Evolutionary conservation across 2,888 invertebrate genomes (phyloP).

Genomic region (Dendrolimus pini): DNA sequence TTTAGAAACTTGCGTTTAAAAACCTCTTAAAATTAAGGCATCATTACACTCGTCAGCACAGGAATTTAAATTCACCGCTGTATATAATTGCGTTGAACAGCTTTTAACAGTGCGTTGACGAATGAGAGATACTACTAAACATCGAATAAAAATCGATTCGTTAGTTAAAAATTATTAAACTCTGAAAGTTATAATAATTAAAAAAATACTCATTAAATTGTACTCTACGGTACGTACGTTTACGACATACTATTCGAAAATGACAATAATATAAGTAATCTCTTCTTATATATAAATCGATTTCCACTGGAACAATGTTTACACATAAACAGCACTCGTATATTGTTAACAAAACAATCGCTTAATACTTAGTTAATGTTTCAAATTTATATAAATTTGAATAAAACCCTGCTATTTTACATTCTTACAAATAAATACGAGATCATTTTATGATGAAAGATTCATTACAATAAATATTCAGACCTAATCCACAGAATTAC

Average conservation of each 20-base stretch:
- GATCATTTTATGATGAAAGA: conserved; percentile 21
- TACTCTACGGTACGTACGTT: not conserved
- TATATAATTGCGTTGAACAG: too few relatives aligned
- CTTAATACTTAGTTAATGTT: conserved; percentile 11
- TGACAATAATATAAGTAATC: not conserved
- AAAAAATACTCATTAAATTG: conserved; percentile 7
- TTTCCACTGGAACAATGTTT: conserved; percentile 4
- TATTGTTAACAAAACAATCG: conserved; percentile 17
- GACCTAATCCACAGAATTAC: too few relatives aligned
- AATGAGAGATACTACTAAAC: not conserved
- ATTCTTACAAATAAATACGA: conserved; percentile 27
- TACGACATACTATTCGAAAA: not conserved
- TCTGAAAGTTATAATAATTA: conserved; percentile 3
- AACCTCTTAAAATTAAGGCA: not conserved
- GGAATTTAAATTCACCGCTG: not conserved
- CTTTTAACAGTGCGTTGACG: not conserved
- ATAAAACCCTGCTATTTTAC: conserved; percentile 1
- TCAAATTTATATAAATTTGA: conserved; percentile 7
- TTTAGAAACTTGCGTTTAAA: not conserved
- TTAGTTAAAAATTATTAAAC: conserved; percentile 10
- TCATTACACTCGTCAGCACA: not conserved
- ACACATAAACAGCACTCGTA: conserved; percentile 12
- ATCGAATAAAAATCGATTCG: conserved; percentile 7
- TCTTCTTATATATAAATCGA: not conserved
- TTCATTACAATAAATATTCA: not conserved